These are phyloP conservation scores for Eidolon dupreanum DNA, from an alignment of 2,797 vertebrate species.

Conservation along the genomic window DNA sequence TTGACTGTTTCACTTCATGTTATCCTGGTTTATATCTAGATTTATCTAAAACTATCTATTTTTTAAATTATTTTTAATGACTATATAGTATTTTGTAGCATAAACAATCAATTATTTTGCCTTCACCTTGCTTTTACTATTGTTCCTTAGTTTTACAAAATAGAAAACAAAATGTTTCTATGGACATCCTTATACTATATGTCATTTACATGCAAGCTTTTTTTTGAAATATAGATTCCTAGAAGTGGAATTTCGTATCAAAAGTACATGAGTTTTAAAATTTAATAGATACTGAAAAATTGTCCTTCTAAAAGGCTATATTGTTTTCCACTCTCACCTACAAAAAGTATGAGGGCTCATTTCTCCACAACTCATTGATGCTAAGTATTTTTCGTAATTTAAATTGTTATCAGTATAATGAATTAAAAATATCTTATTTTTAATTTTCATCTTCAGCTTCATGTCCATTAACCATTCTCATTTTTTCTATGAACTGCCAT, in stretches of 20 bases:
- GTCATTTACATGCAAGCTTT: neutral
- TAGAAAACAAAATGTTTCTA: neutral
- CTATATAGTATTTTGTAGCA: neutral
- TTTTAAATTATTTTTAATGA: conserved; percentile 33
- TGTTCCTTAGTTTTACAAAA: neutral
- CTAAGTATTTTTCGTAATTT: conserved; percentile 30
- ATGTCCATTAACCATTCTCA: neutral
- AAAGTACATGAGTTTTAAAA: neutral
- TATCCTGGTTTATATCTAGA: neutral
- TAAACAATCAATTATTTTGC: conserved; percentile 25
- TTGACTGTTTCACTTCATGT: conserved; percentile 23
- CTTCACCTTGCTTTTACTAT: neutral
- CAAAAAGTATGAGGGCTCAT: neutral
- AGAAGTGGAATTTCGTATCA: conserved; percentile 24
- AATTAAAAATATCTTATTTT: neutral
- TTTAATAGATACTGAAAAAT: neutral
- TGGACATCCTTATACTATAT: neutral
- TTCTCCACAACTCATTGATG: neutral
- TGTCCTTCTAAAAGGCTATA: neutral
- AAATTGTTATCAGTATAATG: neutral
- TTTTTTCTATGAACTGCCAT: neutral
- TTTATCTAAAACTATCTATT: neutral
- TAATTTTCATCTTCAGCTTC: neutral
- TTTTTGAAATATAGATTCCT: neutral
- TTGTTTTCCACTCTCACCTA: neutral